Conservation (phyloP, 2,888 invertebrate genomes). For the Ormyrus pomaceus region DNA sequence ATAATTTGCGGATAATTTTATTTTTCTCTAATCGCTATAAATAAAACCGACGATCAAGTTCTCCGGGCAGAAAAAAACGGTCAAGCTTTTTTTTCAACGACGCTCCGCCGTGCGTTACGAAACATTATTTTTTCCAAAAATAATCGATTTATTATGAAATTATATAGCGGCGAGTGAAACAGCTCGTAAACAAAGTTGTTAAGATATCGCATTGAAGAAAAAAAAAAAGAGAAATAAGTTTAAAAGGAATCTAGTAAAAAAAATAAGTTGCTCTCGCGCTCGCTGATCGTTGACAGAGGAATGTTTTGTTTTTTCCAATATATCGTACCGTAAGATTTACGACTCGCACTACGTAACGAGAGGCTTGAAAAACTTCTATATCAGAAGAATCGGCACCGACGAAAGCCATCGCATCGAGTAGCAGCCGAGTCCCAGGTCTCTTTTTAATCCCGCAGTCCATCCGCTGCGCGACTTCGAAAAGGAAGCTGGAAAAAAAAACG, state of each 20-base stretch:
- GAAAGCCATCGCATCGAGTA: constrained; percentile 4
- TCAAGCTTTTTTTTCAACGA: too few relatives aligned
- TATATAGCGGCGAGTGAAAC: not conserved
- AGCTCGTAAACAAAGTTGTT: constrained; percentile 38
- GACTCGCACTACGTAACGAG: constrained; percentile 5
- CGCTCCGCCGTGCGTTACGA: too few relatives aligned
- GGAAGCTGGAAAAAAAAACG: constrained; percentile 10
- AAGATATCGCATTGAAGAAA: constrained; percentile 18
- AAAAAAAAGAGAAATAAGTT: constrained; percentile 23
- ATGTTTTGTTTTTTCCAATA: constrained; percentile 16
- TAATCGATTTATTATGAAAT: constrained; percentile 15
- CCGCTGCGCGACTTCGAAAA: not conserved
- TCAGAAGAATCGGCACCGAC: constrained; percentile 2
- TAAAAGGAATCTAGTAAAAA: constrained; percentile 7
- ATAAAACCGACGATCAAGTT: too few relatives aligned
- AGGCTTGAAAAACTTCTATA: not conserved
- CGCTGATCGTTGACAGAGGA: constrained; percentile 17
- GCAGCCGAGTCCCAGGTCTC: not conserved
- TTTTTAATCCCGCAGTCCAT: not conserved
- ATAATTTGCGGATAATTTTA: not conserved
- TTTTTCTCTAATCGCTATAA: not conserved
- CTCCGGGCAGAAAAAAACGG: too few relatives aligned
- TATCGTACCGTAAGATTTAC: constrained; percentile 29
- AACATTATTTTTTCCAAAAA: not conserved
- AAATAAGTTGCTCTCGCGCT: not conserved